Percentiles rank a stretch among this genome's conserved stretches.
Conservation (phyloP, 2,888 invertebrate species). For the Yponomeuta malinellus region DNA sequence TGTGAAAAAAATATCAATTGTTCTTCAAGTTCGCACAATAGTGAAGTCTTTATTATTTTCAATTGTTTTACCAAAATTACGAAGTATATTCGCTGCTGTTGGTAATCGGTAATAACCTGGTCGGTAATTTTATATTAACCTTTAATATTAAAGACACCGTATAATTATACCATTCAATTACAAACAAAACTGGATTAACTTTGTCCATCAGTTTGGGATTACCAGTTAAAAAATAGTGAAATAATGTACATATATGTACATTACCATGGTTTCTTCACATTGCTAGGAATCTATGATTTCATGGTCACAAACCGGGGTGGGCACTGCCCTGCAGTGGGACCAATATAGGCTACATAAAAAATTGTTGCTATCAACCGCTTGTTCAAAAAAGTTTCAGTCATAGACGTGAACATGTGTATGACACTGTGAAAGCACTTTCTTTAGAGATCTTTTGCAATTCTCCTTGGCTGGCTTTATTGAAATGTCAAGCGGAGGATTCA, state of each 20-base stretch:
- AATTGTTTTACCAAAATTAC: neutral
- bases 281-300: no score
- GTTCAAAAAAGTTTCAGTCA: neutral
- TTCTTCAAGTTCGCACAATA: slow-evolving; percentile 24
- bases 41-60: slow-evolving; percentile 6
- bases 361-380: neutral
- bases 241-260: no score
- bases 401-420: neutral
- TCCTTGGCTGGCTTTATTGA: slow-evolving; percentile 16
- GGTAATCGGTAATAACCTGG: neutral
- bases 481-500: slow-evolving; percentile 20
- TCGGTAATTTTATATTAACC: neutral
- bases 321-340: no score
- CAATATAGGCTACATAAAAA: neutral
- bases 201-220: neutral
- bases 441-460: slow-evolving; percentile 8
- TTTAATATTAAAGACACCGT: neutral
- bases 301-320: no score
- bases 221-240: no score
- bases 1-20: slow-evolving; percentile 31
- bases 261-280: no score
- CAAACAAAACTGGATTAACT: neutral
- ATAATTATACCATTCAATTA: neutral
- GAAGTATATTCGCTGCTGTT: neutral
- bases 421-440: neutral